Conservation (phyloP, 2,797 vertebrate species). For the Lepilemur septentrionalis region DNA sequence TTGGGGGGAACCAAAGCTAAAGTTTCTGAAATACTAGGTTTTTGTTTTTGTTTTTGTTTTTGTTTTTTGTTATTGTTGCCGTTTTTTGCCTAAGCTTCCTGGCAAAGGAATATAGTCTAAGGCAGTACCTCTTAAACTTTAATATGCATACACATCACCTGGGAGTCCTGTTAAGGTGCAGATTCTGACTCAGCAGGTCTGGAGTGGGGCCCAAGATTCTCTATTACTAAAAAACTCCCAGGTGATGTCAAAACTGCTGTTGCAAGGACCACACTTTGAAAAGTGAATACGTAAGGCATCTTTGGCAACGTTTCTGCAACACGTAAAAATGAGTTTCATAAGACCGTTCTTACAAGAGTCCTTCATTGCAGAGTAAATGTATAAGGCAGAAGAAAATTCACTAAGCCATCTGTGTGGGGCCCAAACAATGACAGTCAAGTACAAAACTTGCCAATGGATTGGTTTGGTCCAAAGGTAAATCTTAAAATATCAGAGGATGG, state of each 20-base stretch:
- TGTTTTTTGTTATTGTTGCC: too few species aligned
- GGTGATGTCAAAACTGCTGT: not conserved
- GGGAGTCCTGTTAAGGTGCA: not conserved
- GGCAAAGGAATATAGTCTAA: not conserved
- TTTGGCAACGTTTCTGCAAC: conserved; percentile 1
- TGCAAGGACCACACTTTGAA: not conserved
- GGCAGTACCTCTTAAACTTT: not conserved
- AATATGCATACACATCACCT: not conserved
- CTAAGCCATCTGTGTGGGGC: not conserved
- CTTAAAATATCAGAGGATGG: not conserved
- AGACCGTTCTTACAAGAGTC: not conserved
- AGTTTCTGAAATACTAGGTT: not conserved
- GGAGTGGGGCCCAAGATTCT: not conserved
- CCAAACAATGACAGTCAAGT: not conserved
- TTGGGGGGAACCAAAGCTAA: not conserved
- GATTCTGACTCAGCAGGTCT: not conserved
- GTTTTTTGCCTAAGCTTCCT: not conserved
- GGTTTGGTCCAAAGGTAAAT: not conserved
- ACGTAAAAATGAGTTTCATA: not conserved
- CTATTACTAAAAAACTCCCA: not conserved
- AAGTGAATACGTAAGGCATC: not conserved
- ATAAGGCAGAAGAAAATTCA: not conserved
- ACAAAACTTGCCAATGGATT: not conserved
- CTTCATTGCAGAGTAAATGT: not conserved
- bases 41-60: not conserved